Evolutionary conservation across 2,113 vertebrate species (phyloP).

Genomic region (Nycticorax nycticorax): DNA sequence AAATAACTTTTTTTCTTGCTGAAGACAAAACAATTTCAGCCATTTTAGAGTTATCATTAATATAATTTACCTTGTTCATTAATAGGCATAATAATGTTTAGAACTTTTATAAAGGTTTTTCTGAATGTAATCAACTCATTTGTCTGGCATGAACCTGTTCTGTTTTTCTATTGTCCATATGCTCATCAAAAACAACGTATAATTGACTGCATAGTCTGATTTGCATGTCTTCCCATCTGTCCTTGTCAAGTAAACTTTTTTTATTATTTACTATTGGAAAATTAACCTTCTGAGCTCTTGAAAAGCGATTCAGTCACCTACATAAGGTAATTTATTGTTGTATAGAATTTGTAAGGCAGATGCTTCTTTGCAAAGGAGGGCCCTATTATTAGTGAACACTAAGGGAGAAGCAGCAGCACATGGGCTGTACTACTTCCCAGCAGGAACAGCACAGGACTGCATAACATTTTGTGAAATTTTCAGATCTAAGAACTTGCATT

Average conservation of each 20-base stretch:
- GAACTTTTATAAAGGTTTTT: not conserved
- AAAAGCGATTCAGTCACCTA: not conserved
- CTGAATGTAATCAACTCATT: not conserved
- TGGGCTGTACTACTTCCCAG: not conserved
- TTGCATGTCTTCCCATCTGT: constrained; percentile 30
- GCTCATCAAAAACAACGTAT: not conserved
- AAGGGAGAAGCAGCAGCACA: not conserved
- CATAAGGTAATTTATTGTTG: not conserved
- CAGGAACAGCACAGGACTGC: not conserved
- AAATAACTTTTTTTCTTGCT: not conserved
- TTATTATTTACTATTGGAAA: constrained; percentile 24
- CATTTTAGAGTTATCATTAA: not conserved
- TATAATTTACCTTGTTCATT: not conserved
- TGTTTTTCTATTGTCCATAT: not conserved
- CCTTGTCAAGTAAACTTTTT: not conserved
- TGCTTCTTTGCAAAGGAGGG: not conserved
- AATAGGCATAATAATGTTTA: not conserved
- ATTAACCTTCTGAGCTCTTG: constrained; percentile 27
- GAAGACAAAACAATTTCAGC: not conserved
- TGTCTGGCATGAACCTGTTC: not conserved
- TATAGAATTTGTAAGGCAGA: not conserved
- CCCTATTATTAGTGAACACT: not conserved
- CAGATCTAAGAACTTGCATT: not conserved
- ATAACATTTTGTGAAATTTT: not conserved
- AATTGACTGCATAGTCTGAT: not conserved